Evolutionary conservation across 2,797 vertebrate genomes (phyloP).

Genomic region (Poeciliopsis turneri): DNA sequence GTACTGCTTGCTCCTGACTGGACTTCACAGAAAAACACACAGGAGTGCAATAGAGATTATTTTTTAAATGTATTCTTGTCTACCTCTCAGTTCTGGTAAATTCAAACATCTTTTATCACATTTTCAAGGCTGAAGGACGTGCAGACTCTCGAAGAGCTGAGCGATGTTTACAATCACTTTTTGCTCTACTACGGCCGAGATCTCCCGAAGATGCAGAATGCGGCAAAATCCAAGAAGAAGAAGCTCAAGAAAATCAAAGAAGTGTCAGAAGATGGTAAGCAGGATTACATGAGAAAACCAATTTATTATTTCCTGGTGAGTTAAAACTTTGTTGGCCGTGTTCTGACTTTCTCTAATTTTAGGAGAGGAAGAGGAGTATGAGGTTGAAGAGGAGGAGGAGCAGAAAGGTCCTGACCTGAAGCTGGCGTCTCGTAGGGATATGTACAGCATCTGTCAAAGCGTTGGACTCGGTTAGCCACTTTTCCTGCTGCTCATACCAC

Average conservation of each 20-base stretch:
- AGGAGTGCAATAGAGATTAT: background rate
- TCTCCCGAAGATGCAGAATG: constrained; percentile 98
- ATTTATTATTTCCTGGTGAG: background rate
- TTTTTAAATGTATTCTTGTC: background rate
- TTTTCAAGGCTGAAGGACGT: constrained; percentile 91
- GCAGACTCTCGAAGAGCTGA: constrained; percentile 94
- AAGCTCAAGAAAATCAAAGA: constrained; percentile 92
- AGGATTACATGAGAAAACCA: background rate
- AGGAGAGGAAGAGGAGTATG: constrained; percentile 85
- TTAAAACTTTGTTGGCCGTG: background rate
- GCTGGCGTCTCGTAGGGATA: constrained; percentile 95
- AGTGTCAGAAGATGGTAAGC: constrained; percentile 87
- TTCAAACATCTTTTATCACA: background rate
- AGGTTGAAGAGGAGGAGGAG: constrained; percentile 89
- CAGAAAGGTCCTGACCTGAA: constrained; percentile 96
- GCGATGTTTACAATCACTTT: constrained; percentile 98
- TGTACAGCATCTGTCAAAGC: constrained; percentile 98
- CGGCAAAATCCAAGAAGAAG: constrained; percentile 90
- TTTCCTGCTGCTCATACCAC: background rate
- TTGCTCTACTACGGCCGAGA: constrained; percentile 97
- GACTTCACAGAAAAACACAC: background rate
- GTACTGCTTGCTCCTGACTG: constrained; percentile 61
- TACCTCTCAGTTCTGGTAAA: background rate
- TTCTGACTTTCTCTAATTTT: constrained; percentile 3
- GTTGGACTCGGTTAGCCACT: constrained; percentile 89